These are phyloP conservation scores for Papilio helenus DNA, from an alignment of 1,140 invertebrate species.

Conservation along the genomic window DNA sequence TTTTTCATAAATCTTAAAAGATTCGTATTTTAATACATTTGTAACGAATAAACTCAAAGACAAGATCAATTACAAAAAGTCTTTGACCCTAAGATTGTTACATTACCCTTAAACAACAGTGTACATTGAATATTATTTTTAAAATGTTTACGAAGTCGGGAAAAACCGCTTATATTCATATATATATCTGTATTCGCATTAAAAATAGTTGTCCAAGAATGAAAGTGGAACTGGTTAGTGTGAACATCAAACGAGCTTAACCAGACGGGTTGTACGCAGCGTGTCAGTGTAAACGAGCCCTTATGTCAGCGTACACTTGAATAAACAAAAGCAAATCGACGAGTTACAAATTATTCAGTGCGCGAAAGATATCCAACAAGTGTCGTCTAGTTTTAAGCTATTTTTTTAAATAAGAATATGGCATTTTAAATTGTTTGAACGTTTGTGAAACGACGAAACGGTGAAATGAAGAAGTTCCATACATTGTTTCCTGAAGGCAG, in stretches of 20 bases:
- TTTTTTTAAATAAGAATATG: not conserved
- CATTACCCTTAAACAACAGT: too few species aligned
- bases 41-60: too few species aligned
- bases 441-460: not conserved
- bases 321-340: conserved; percentile 16
- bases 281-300: not conserved
- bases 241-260: conserved; percentile 1
- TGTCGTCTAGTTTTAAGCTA: not conserved
- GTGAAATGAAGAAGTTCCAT: conserved; percentile 56
- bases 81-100: too few species aligned
- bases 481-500: conserved; percentile 58
- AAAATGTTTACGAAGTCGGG: not conserved
- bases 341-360: not conserved
- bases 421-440: not conserved
- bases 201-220: not conserved
- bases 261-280: not conserved
- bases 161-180: not conserved
- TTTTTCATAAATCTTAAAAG: too few species aligned
- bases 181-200: not conserved
- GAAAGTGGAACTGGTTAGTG: not conserved
- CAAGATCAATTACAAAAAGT: too few species aligned
- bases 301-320: not conserved
- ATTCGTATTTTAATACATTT: too few species aligned
- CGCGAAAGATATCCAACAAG: not conserved
- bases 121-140: not conserved